Percentiles rank a stretch among this genome's conserved stretches.
Conservation (phyloP, 2,888 invertebrate genomes). For the Marasmarcha lunaedactyla region DNA sequence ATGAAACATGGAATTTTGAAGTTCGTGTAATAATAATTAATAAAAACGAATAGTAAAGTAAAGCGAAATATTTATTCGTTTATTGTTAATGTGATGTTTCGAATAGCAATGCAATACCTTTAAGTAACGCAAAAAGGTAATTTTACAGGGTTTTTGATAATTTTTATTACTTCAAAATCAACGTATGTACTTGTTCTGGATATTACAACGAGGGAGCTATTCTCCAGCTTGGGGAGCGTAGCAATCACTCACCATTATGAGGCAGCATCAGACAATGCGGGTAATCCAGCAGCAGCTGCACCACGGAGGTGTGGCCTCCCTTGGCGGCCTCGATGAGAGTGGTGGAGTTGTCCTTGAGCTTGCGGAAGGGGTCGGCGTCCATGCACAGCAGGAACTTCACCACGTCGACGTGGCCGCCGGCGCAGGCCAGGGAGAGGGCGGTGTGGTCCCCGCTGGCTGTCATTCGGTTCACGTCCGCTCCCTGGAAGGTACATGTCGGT, state of each 20-base stretch:
- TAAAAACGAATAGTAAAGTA: too few relatives aligned
- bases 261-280: constrained; percentile 87
- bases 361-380: constrained; percentile 95
- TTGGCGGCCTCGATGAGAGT: constrained; percentile 99
- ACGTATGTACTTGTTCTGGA: too few relatives aligned
- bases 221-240: too few relatives aligned
- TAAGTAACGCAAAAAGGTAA: too few relatives aligned
- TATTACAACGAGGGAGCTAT: too few relatives aligned
- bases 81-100: too few relatives aligned
- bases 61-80: too few relatives aligned
- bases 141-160: too few relatives aligned
- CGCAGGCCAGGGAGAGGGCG: constrained; percentile 95
- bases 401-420: constrained; percentile 94
- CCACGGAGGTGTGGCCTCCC: constrained; percentile 96
- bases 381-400: constrained; percentile 92
- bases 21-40: too few relatives aligned
- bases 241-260: constrained; percentile 39
- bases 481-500: constrained; percentile 30
- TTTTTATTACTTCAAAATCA: too few relatives aligned
- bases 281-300: constrained; percentile 94
- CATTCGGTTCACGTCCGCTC: constrained; percentile 70
- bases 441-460: constrained; percentile 97
- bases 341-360: constrained; percentile 97
- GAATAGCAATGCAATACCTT: too few relatives aligned
- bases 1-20: too few relatives aligned